Evolutionary conservation across 2,113 vertebrate genomes (phyloP).

Genomic region (Pelodiscus sinensis): DNA sequence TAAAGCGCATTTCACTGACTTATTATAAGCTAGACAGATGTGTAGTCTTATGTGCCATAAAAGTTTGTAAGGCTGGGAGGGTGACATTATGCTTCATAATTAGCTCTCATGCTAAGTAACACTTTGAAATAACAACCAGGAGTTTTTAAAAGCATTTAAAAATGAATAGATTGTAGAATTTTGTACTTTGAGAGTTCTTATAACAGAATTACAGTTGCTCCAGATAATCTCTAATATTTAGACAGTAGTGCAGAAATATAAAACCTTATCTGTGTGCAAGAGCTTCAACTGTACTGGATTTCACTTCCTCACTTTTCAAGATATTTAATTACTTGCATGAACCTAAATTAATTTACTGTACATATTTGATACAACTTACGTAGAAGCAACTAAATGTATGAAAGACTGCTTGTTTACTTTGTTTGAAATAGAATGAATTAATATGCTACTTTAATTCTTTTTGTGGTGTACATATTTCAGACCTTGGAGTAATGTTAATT

Average conservation of each 20-base stretch:
- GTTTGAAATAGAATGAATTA: neutral
- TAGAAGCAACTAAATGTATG: neutral
- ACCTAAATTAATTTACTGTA: rapidly evolving
- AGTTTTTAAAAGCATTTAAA: slow-evolving; percentile 1
- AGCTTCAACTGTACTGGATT: neutral
- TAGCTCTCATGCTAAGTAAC: neutral
- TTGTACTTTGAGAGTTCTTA: neutral
- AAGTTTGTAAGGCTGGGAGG: neutral
- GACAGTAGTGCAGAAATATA: neutral
- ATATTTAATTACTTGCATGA: neutral
- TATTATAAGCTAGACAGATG: neutral
- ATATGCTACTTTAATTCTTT: neutral
- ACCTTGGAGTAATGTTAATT: neutral
- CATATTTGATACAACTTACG: neutral
- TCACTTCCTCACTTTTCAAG: neutral
- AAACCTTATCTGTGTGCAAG: neutral
- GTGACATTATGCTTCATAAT: neutral
- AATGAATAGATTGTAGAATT: neutral
- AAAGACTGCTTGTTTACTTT: neutral
- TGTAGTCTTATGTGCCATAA: neutral
- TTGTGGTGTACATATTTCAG: neutral
- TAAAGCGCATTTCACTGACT: neutral
- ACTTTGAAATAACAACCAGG: neutral
- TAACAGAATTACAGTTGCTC: neutral
- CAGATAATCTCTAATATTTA: neutral